These are phyloP conservation scores for Mylabris phalerata DNA, from an alignment of 1,140 invertebrate species.

Conservation along the genomic window DNA sequence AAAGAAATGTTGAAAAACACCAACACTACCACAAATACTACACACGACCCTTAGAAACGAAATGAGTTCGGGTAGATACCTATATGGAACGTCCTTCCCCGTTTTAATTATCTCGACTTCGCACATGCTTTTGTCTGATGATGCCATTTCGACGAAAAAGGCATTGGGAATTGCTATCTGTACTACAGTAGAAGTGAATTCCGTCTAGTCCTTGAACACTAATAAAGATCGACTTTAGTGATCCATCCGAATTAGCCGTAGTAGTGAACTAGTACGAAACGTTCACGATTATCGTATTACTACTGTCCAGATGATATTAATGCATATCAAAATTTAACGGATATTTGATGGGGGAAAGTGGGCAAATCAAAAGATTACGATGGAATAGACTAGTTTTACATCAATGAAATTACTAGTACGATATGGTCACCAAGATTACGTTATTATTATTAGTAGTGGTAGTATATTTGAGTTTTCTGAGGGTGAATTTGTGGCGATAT, in stretches of 20 bases:
- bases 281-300: conserved; percentile 14
- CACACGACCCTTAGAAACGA: neutral
- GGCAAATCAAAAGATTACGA: neutral
- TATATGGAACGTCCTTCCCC: conserved; percentile 16
- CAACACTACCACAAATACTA: neutral
- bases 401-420: neutral
- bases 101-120: conserved; percentile 30
- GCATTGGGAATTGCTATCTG: conserved; percentile 22
- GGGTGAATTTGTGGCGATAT: conserved; percentile 1
- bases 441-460: neutral
- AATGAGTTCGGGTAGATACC: neutral
- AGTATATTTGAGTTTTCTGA: neutral
- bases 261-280: conserved; percentile 6
- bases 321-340: neutral
- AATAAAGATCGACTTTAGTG: conserved; percentile 19
- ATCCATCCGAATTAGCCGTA: conserved; percentile 18
- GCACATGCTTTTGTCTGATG: conserved; percentile 28
- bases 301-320: conserved; percentile 8
- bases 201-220: conserved; percentile 19
- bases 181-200: conserved; percentile 11
- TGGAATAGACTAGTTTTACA: neutral
- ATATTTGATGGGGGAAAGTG: neutral
- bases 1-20: conserved; percentile 12
- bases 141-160: conserved; percentile 18
- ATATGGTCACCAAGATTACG: conserved; percentile 11